Percentiles rank a stretch among this genome's conserved stretches.
Conservation (phyloP, 2,113 vertebrate genomes). For the Aythya baeri region DNA sequence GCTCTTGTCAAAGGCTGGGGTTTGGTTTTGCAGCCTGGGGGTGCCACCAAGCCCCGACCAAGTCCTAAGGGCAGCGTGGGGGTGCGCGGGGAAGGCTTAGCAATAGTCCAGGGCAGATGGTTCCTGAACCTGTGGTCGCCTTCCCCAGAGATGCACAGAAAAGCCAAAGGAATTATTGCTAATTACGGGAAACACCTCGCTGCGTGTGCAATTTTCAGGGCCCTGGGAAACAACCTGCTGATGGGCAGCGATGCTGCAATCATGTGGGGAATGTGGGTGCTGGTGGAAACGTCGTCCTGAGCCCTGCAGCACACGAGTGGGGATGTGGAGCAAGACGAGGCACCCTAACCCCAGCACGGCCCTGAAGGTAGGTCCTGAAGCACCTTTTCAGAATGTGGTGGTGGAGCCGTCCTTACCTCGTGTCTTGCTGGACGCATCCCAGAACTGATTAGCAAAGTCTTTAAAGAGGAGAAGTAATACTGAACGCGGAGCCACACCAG, state of each 20-base stretch:
- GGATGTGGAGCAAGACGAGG: not conserved
- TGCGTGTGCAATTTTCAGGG: not conserved
- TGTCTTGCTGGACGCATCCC: not conserved
- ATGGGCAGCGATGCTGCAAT: not conserved
- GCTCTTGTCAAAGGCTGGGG: not conserved
- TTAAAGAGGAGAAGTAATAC: not conserved
- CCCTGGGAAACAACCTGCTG: not conserved
- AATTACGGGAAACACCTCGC: not conserved
- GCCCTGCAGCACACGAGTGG: fast-evolving
- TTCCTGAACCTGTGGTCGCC: fast-evolving
- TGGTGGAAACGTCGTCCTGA: not conserved
- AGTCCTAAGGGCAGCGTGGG: not conserved
- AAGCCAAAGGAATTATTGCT: not conserved
- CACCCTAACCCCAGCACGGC: fast-evolving
- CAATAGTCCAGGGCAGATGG: not conserved
- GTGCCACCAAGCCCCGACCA: not conserved
- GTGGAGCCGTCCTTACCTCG: not conserved
- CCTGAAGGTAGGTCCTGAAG: not conserved
- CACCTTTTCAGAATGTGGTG: not conserved
- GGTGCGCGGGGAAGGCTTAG: not conserved
- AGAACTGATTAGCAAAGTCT: not conserved
- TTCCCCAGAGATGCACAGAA: not conserved
- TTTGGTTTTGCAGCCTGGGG: not conserved
- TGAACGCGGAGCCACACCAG: not conserved
- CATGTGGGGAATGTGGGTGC: fast-evolving